Base-by-base conservation (phyloP, 2,797 vertebrate species). In the Sphaeramia orbicularis region DNA sequence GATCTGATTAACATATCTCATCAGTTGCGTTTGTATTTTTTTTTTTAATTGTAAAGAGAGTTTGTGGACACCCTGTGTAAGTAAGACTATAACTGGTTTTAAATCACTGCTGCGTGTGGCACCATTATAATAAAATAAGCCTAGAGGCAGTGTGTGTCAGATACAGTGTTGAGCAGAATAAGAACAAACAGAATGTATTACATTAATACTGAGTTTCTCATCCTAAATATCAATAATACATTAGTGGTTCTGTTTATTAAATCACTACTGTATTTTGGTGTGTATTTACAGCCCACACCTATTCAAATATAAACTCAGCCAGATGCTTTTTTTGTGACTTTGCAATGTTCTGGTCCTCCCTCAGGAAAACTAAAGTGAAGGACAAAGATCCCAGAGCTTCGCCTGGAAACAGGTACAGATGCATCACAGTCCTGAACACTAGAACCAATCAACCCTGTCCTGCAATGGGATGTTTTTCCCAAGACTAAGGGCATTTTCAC, bases 321-420 rank as follows among this genome's bases (percentile, higher is more conserved):
- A 10, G 2, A 7, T 10, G 14, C 18, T 18, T 4, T 30, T 0
- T 9, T 24, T 24, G 21, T 24, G 21, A 2, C 7, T 55, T 65
- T 84, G 7, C 72, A n/a, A 56, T 3, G 84, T 83, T 7, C 66
- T 95, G 95, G 85, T 91, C 86, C 64, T 93, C 93, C 47, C 84
- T 93, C 86, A 89, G 89, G 83, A 85, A 81, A 72, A 75, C 64
- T 81, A 95, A 91, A 76, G 87, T 87, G 73, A 95, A 94, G 84
- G 82, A 89, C 51, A 93, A 92, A 76, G 93, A 95, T 82, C 76
- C 84, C 51, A 61, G 92, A 87, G 89, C 89, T 49, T 91, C 92
- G 80, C 85, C 76, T 83, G 92, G 92, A 88, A 93, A 89, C 92
- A 96, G 96, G 94, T 96, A 94, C 51, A 71, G 48, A 21, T 18